phyloP scores from a whole-genome alignment of 2,888 invertebrate genomes.

The Pterostichus niger region DNA sequence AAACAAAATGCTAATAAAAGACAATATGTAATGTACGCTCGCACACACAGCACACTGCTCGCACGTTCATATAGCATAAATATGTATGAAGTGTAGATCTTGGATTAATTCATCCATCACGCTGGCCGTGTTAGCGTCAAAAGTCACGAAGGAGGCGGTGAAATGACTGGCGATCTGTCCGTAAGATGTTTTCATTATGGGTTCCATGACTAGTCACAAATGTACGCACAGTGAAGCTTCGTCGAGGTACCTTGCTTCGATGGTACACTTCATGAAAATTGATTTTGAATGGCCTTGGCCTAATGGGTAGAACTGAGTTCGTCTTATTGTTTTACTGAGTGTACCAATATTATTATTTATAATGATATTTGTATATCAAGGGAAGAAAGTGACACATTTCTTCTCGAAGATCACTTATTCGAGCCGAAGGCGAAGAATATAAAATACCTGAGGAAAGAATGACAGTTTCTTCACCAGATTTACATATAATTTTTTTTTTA shows the following conservation, averaged over 20 bases:
- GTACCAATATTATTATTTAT: neutral
- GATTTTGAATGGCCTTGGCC: conserved; percentile 26
- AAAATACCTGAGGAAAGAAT: no score
- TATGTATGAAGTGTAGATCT: conserved; percentile 73
- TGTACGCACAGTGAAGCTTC: conserved; percentile 7
- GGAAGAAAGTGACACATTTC: no score
- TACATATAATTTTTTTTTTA: no score
- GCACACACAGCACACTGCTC: conserved; percentile 6
- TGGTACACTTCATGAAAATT: conserved; percentile 12
- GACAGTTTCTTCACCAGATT: no score
- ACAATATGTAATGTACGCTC: conserved; percentile 72
- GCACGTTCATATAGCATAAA: conserved; percentile 71
- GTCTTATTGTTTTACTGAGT: neutral
- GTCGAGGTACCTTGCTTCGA: neutral
- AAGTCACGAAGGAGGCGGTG: conserved; percentile 78
- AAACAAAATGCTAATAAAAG: conserved; percentile 77
- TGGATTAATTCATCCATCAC: conserved; percentile 75
- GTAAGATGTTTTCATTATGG: conserved; percentile 78
- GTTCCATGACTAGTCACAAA: conserved; percentile 77
- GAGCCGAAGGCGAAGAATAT: no score
- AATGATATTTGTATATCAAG: no score
- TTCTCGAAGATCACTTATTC: no score
- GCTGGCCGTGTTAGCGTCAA: conserved; percentile 75
- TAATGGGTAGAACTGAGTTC: neutral
- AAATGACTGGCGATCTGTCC: conserved; percentile 78